Evolutionary conservation across 1,140 invertebrate genomes (phyloP).

Genomic region (Diplogasteroides magnus): DNA sequence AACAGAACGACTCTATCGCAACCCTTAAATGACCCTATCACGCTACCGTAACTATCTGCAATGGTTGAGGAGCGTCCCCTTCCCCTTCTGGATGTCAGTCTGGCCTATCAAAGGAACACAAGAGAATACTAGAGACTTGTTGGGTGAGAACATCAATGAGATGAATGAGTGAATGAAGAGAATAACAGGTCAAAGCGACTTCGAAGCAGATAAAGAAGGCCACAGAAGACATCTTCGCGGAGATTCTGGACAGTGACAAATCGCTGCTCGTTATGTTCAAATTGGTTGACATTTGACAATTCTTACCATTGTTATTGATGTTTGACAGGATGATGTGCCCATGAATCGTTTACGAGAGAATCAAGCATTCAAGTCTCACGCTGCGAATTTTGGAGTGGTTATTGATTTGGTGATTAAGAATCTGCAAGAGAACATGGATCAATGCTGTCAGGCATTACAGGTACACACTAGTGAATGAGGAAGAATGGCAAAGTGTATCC

Average conservation of each 20-base stretch:
- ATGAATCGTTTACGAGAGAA: background rate
- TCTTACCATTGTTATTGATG: too few relatives aligned
- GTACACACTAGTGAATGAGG: too few relatives aligned
- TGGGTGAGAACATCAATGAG: background rate
- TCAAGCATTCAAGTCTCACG: slow-evolving; percentile 22
- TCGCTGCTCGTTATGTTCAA: background rate
- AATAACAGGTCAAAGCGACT: background rate
- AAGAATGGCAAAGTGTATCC: too few relatives aligned
- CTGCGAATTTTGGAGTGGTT: slow-evolving; percentile 23
- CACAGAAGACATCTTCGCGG: background rate
- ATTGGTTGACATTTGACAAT: too few relatives aligned
- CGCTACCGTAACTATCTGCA: too few relatives aligned
- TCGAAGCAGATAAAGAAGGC: background rate
- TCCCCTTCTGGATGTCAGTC: background rate
- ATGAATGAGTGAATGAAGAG: background rate
- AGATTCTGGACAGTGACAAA: background rate
- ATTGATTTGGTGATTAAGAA: slow-evolving; percentile 24
- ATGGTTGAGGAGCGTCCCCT: too few relatives aligned
- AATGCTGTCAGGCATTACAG: slow-evolving; percentile 23
- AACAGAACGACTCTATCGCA: background rate
- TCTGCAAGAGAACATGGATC: slow-evolving; percentile 24
- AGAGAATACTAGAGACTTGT: background rate
- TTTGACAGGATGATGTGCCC: background rate
- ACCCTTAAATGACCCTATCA: too few relatives aligned
- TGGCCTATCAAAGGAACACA: background rate